phyloP scores from a whole-genome alignment of 2,888 invertebrate genomes.

The Micoletzkya japonica region DNA sequence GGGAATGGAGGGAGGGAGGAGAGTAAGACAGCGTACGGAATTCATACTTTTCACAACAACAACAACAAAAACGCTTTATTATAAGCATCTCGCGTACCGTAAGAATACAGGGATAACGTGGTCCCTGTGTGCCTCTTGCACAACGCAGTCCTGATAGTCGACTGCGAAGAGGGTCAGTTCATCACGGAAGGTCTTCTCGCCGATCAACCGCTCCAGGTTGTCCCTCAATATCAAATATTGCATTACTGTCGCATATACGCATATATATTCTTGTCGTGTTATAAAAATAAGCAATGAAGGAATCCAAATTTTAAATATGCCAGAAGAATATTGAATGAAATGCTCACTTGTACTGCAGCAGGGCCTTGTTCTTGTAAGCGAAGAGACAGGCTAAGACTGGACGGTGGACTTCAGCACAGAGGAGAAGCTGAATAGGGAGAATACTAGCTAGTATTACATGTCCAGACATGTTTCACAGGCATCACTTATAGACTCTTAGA shows the following conservation, averaged over 20 bases:
- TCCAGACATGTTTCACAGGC: too few relatives aligned
- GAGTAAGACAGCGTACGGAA: too few relatives aligned
- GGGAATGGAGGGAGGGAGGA: too few relatives aligned
- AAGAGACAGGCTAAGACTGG: conserved; percentile 83
- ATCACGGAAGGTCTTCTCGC: conserved; percentile 84
- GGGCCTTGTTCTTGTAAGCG: conserved; percentile 80
- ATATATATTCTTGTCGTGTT: background rate
- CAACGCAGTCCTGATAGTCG: conserved; percentile 74
- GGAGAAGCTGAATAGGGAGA: conserved; percentile 76
- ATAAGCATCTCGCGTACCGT: conserved; percentile 34
- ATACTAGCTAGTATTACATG: background rate
- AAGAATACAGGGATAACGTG: conserved; percentile 66
- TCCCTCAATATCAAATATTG: conserved; percentile 67
- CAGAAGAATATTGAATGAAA: too few relatives aligned
- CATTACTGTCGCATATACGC: background rate
- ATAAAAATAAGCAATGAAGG: too few relatives aligned
- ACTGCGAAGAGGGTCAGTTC: conserved; percentile 82
- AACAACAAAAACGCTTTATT: background rate
- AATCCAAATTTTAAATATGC: too few relatives aligned
- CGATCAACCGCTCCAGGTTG: conserved; percentile 79
- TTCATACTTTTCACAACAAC: background rate
- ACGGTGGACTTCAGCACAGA: conserved; percentile 80
- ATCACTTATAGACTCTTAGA: background rate
- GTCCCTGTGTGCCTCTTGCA: conserved; percentile 77
- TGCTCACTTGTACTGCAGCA: conserved; percentile 75